Evolutionary conservation across 2,888 invertebrate species (phyloP).

Genomic region (Drosophila melanosoma): DNA sequence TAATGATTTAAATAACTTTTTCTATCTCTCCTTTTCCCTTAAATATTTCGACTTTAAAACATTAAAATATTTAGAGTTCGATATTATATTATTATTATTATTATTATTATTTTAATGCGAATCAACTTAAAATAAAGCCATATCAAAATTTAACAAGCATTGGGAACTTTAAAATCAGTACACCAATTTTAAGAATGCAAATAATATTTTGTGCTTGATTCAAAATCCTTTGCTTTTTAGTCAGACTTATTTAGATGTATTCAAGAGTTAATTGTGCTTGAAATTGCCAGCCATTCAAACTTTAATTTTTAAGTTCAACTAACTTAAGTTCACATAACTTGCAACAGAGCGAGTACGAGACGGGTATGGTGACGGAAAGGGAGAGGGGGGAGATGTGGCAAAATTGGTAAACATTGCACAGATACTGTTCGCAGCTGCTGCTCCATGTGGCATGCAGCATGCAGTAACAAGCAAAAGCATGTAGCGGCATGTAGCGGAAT

Average conservation of each 20-base stretch:
- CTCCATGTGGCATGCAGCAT: slow-evolving; percentile 20
- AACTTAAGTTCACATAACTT: neutral
- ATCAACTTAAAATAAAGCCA: neutral
- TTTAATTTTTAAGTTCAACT: neutral
- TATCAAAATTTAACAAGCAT: neutral
- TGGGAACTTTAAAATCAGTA: neutral
- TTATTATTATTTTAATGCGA: neutral
- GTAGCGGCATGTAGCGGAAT: slow-evolving; percentile 20
- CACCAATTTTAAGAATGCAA: neutral
- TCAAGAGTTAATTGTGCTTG: neutral
- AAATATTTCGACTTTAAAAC: neutral
- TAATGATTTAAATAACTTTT: neutral
- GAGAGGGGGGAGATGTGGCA: slow-evolving; percentile 14
- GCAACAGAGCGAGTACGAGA: neutral
- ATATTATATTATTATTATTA: neutral
- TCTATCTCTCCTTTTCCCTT: too few species aligned
- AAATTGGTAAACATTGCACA: slow-evolving; percentile 45
- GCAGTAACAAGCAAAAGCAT: slow-evolving; percentile 16
- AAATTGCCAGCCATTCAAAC: neutral
- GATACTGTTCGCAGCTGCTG: slow-evolving; percentile 36
- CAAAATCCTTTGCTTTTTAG: slow-evolving; percentile 13
- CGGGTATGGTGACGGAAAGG: neutral
- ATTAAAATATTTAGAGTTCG: fast-evolving
- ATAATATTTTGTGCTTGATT: slow-evolving; percentile 24
- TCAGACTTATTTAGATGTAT: neutral